Conservation (phyloP, 2,888 invertebrate species). For the Caenorhabditis parvicauda region DNA sequence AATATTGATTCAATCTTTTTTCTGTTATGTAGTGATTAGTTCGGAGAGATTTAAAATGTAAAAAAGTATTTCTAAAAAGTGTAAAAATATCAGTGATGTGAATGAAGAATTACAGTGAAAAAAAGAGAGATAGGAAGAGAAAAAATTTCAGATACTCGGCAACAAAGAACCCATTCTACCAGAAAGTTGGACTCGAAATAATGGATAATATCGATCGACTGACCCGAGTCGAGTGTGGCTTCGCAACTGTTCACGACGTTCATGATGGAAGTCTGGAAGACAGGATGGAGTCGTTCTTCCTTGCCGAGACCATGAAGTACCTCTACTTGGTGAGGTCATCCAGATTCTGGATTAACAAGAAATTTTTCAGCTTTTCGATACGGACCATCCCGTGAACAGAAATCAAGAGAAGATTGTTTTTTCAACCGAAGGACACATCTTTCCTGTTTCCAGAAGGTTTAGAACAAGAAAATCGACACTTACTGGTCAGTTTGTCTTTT, state of each 20-base stretch:
- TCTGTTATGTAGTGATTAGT: neutral
- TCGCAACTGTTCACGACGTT: slow-evolving; percentile 72
- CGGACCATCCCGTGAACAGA: slow-evolving; percentile 69
- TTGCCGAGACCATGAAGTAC: slow-evolving; percentile 73
- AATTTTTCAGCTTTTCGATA: slow-evolving; percentile 69
- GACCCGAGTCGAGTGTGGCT: slow-evolving; percentile 68
- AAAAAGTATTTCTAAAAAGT: neutral
- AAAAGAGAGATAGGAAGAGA: neutral
- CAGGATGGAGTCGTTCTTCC: slow-evolving; percentile 72
- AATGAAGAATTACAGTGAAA: neutral
- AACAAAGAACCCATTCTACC: slow-evolving; percentile 72
- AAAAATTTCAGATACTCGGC: slow-evolving; percentile 62
- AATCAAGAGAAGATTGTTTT: slow-evolving; percentile 68
- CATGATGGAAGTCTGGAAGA: slow-evolving; percentile 69
- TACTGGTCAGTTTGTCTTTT: slow-evolving; percentile 16
- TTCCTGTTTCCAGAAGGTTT: slow-evolving; percentile 63
- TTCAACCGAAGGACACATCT: slow-evolving; percentile 71
- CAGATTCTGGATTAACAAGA: neutral
- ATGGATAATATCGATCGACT: slow-evolving; percentile 63
- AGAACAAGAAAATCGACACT: neutral
- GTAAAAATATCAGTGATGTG: neutral
- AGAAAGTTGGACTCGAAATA: slow-evolving; percentile 71
- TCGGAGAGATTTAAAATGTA: too few relatives aligned
- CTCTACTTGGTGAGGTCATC: slow-evolving; percentile 68
- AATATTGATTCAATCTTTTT: neutral